Evolutionary conservation across 2,113 vertebrate species (phyloP).

Genomic region (Noctilio leporinus): DNA sequence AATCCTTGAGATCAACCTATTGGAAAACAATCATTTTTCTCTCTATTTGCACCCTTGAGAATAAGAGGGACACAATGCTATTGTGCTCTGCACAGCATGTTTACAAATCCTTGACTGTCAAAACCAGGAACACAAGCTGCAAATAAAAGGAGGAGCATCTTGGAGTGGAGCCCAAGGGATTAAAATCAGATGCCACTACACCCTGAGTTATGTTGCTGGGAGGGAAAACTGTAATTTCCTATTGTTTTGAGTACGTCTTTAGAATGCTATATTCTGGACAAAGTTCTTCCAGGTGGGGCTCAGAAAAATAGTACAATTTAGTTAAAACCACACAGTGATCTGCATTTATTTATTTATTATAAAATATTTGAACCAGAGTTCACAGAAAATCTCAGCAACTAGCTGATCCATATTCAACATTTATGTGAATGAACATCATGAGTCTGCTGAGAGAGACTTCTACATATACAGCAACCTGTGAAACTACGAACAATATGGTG

Average conservation of each 20-base stretch:
- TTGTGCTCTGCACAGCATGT: neutral
- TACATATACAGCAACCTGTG: neutral
- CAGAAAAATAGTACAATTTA: neutral
- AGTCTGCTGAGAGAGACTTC: neutral
- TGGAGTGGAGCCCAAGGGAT: neutral
- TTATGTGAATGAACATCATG: neutral
- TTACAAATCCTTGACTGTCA: neutral
- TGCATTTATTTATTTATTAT: neutral
- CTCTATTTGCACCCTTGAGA: neutral
- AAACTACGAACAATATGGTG: neutral
- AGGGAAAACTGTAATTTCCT: neutral
- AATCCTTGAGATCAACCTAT: neutral
- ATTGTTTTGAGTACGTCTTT: neutral
- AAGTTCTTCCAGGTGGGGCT: neutral
- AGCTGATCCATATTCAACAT: neutral
- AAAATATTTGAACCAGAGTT: neutral
- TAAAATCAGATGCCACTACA: neutral
- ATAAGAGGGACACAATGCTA: neutral
- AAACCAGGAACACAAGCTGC: neutral
- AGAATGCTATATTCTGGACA: neutral
- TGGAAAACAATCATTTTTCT: neutral
- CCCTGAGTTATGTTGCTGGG: neutral
- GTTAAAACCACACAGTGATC: neutral
- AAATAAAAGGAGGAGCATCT: neutral
- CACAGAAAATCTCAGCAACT: neutral